These are phyloP conservation scores for Agapostemon virescens DNA, from an alignment of 2,888 invertebrate species.

Conservation along the genomic window DNA sequence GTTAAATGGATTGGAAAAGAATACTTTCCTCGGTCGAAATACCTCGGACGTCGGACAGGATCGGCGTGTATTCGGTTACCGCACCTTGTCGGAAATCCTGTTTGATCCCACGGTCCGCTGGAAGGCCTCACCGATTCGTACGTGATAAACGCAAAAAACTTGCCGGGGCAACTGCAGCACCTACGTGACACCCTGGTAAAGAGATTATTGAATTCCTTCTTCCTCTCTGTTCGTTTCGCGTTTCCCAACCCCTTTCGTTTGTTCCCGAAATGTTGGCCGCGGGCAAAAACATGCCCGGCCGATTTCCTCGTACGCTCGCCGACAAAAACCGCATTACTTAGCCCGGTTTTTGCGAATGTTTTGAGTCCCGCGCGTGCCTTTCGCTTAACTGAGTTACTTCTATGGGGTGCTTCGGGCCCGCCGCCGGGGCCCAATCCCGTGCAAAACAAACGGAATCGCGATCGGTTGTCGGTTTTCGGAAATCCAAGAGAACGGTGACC, in stretches of 20 bases:
- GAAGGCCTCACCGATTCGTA: slow-evolving; percentile 65
- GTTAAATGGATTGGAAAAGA: slow-evolving; percentile 57
- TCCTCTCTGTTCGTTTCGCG: slow-evolving; percentile 34
- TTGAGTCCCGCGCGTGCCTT: slow-evolving; percentile 46
- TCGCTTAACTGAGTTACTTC: slow-evolving; percentile 50
- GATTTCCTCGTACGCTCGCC: slow-evolving; percentile 55
- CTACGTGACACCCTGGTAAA: slow-evolving; percentile 70
- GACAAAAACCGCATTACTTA: slow-evolving; percentile 46
- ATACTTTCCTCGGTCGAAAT: slow-evolving; percentile 54
- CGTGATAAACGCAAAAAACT: slow-evolving; percentile 70
- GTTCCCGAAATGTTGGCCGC: slow-evolving; percentile 34
- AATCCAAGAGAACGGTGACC: background rate
- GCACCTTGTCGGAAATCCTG: slow-evolving; percentile 70
- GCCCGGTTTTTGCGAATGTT: slow-evolving; percentile 18
- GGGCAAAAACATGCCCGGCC: slow-evolving; percentile 41
- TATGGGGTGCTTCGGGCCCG: background rate
- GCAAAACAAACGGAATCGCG: slow-evolving; percentile 18
- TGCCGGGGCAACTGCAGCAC: slow-evolving; percentile 63
- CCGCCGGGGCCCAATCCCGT: slow-evolving; percentile 21
- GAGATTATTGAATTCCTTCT: slow-evolving; percentile 69
- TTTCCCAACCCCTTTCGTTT: background rate
- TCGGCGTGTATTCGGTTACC: slow-evolving; percentile 71
- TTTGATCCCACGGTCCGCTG: slow-evolving; percentile 70
- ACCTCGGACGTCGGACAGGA: slow-evolving; percentile 53
- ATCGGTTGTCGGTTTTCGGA: background rate